These are phyloP conservation scores for Zaprionus tsacasi DNA, from an alignment of 1,140 invertebrate genomes.

Conservation along the genomic window DNA sequence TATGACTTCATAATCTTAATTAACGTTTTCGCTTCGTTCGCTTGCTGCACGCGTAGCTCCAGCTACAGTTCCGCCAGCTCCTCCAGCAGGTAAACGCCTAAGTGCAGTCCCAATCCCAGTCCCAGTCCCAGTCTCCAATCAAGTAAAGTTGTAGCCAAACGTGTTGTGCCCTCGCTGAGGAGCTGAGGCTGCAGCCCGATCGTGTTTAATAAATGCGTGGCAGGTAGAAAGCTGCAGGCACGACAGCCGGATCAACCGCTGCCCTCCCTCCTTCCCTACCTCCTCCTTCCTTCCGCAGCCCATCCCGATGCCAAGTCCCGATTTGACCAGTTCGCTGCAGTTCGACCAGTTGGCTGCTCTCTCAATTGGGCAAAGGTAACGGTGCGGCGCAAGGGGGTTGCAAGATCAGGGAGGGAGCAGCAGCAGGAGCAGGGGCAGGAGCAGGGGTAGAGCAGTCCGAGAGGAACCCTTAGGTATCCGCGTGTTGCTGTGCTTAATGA, in stretches of 20 bases:
- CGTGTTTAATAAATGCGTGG: constrained; percentile 77
- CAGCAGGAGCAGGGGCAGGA: background rate
- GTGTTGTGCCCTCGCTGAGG: constrained; percentile 44
- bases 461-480: constrained; percentile 70
- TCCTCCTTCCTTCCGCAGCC: background rate
- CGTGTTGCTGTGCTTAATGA: constrained; percentile 66
- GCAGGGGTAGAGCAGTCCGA: background rate
- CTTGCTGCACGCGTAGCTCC: constrained; percentile 46
- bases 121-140: constrained; percentile 56
- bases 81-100: constrained; percentile 51
- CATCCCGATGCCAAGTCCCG: constrained; percentile 19
- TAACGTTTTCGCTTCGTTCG: constrained; percentile 82
- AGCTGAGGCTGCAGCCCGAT: constrained; percentile 20
- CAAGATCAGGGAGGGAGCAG: background rate
- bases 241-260: constrained; percentile 5
- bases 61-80: background rate
- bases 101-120: constrained; percentile 34
- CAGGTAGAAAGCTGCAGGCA: constrained; percentile 63
- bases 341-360: constrained; percentile 57
- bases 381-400: background rate
- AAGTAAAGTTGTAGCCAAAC: constrained; percentile 73
- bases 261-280: background rate
- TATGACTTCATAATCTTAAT: constrained; percentile 85
- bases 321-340: constrained; percentile 44
- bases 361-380: constrained; percentile 27